Evolutionary conservation across 2,113 vertebrate species (phyloP).

Genomic region (Myotis brandtii): DNA sequence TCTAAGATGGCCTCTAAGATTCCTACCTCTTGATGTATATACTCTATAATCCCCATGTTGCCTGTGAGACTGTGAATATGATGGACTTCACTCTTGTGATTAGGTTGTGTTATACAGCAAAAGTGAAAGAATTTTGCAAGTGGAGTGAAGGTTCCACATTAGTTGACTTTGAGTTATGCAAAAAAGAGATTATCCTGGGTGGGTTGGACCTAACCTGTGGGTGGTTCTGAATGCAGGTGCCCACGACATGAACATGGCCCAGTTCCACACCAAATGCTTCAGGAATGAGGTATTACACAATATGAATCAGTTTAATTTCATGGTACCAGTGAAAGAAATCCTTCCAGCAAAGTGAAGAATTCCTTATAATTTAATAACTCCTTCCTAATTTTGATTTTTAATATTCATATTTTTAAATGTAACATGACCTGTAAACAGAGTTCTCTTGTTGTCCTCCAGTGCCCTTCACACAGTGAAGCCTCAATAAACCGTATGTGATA

Average conservation of each 20-base stretch:
- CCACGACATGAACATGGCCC: not conserved
- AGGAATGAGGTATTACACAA: not conserved
- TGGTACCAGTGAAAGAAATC: not conserved
- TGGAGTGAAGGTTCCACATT: not conserved
- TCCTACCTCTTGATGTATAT: not conserved
- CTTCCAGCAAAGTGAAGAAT: not conserved
- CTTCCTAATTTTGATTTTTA: not conserved
- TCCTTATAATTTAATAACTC: constrained; percentile 4
- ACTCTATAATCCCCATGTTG: not conserved
- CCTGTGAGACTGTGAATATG: not conserved
- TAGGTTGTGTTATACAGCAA: not conserved
- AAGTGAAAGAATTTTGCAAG: constrained; percentile 34
- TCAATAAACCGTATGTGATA: not conserved
- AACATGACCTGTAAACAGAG: not conserved
- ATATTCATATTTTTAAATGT: not conserved
- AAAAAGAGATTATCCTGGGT: not conserved
- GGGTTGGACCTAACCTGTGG: not conserved
- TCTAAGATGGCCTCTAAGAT: not conserved
- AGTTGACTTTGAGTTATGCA: not conserved
- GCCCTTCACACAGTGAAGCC: not conserved
- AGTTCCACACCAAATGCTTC: not conserved
- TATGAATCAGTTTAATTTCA: not conserved
- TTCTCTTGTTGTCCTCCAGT: not conserved
- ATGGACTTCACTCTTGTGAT: not conserved
- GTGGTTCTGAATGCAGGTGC: not conserved